Conservation (phyloP, 64 coral and sea anemone species). For the Montipora foliosa region DNA sequence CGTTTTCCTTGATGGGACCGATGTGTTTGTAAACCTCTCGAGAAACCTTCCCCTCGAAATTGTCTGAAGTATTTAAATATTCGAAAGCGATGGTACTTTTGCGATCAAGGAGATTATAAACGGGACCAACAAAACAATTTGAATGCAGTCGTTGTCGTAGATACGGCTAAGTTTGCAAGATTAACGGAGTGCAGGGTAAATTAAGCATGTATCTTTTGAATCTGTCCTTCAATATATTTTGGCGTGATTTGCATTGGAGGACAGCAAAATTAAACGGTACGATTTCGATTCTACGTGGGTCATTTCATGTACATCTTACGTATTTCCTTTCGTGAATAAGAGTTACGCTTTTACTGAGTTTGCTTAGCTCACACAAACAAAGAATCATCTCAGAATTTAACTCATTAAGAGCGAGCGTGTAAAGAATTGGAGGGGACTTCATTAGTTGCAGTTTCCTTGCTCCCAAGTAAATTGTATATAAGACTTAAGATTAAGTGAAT, state of each 20-base stretch:
- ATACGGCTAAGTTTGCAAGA: background rate
- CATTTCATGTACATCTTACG: conserved; percentile 33
- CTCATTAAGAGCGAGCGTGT: no score
- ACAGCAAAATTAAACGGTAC: background rate
- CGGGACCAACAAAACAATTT: background rate
- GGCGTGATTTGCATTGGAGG: conserved; percentile 6
- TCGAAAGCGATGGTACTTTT: background rate
- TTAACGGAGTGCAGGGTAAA: background rate
- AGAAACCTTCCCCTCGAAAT: background rate
- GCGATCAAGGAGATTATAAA: no score
- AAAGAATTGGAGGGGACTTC: no score
- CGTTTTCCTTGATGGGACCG: background rate
- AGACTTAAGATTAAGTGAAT: no score
- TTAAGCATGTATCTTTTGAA: background rate
- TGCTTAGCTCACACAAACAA: background rate
- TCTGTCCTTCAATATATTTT: background rate
- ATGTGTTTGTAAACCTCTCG: background rate
- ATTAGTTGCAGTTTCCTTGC: no score
- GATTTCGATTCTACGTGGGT: background rate
- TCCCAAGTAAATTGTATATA: no score
- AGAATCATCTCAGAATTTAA: background rate
- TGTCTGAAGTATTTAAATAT: background rate
- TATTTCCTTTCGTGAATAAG: conserved; percentile 26
- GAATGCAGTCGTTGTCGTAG: background rate
- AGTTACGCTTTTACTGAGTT: background rate